Conservation (phyloP, 2,113 vertebrate genomes). For the Pteropus alecto region DNA sequence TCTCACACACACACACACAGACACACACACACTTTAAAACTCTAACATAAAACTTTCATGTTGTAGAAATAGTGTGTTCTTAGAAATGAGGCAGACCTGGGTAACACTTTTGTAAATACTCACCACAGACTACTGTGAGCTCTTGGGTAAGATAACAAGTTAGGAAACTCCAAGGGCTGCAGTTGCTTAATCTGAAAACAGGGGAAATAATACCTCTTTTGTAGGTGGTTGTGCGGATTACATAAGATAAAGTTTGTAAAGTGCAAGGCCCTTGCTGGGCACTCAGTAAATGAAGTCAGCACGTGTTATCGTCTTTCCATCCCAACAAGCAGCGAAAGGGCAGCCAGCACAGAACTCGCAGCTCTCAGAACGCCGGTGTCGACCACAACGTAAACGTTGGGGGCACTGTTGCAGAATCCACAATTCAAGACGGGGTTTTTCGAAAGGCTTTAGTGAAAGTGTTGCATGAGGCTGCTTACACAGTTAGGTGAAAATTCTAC, state of each 20-base stretch:
- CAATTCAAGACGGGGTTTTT: background rate
- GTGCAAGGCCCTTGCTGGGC: background rate
- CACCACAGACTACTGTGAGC: background rate
- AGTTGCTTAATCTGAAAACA: slow-evolving; percentile 26
- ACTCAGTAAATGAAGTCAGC: background rate
- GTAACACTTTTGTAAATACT: background rate
- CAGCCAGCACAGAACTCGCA: background rate
- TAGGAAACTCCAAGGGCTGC: background rate
- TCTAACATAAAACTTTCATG: background rate
- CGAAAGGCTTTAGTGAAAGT: background rate
- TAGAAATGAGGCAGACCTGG: background rate
- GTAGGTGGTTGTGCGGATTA: slow-evolving; percentile 15
- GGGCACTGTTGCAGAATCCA: background rate
- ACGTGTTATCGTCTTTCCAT: background rate
- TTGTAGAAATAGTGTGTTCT: background rate
- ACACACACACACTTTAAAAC: background rate
- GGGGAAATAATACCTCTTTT: background rate
- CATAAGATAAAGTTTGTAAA: background rate
- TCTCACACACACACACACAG: too few relatives aligned
- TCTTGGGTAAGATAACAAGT: background rate
- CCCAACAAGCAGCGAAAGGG: background rate
- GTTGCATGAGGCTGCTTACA: background rate
- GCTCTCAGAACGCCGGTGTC: background rate
- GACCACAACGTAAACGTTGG: background rate
- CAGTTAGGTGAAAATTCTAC: background rate